Evolutionary conservation across 1,140 invertebrate species (phyloP), one percentile per base, ranked within the genome.

Genomic region (Brachionus rotundiformis): DNA sequence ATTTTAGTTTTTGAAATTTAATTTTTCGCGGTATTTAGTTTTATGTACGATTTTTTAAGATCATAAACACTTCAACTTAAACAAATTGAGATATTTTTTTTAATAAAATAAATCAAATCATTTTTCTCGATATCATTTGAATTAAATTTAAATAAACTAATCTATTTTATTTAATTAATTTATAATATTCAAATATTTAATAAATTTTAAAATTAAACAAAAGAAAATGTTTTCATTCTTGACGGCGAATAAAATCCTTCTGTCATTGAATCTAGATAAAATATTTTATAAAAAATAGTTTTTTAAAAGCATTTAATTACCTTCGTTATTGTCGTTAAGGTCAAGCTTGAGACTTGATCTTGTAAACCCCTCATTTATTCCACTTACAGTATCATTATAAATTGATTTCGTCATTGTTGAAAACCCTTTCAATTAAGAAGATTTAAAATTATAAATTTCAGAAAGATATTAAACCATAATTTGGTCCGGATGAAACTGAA

Each of bases 171-270:
- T 27, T 13, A 63, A 63, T 27, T 11, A 63, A 29, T 11, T 25
- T 13, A 63, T n/a, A n/a, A 63, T n/a, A n/a, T n/a, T n/a, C n/a
- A n/a, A n/a, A n/a, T n/a, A n/a, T n/a, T n/a, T n/a, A n/a, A n/a
- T 29, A 11, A 63, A 11, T 29, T n/a, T 63, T 33, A 2, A 13
- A 2, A 7, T 63, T 29, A 63, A 31, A 63, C 61, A 63, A 13
- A 63, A 13, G 61, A 63, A 33, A 63, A 63, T 13, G 61, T 63
- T n/a, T 63, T 63, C 25, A 63, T 25, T 63, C 29, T 29, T 63
- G 29, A 27, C 10, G 25, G 25, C 29, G 61, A 63, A 63, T 63
- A 63, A 63, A 63, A 29, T 13, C 29, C 61, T 0, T 63, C 61
- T 13, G n/a, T 1, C n/a, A 29, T 63, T 63, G 61, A 27, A 13